These are phyloP conservation scores for Phenganax subtilis DNA, from an alignment of 92 coral and sea anemone species.

Conservation along the genomic window DNA sequence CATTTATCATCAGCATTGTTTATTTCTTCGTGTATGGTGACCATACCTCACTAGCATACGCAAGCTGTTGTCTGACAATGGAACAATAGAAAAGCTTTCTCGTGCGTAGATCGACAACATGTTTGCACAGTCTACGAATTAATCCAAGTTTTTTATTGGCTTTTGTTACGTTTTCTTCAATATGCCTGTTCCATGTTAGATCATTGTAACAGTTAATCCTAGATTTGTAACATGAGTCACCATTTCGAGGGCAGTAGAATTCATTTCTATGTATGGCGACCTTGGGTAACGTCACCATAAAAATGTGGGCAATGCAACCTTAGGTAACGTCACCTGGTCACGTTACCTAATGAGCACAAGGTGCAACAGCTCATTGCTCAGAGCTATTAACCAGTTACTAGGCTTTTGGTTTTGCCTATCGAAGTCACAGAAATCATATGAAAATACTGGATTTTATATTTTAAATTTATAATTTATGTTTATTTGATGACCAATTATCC, in stretches of 20 bases:
- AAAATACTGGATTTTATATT: no score
- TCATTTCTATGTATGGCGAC: neutral
- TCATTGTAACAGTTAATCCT: constrained; percentile 48
- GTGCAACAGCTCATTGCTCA: no score
- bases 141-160: constrained; percentile 40
- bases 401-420: no score
- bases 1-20: constrained; percentile 37
- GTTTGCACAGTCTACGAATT: constrained; percentile 34
- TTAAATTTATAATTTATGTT: no score
- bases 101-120: constrained; percentile 35
- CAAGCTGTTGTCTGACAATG: constrained; percentile 49
- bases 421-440: no score
- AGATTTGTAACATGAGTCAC: constrained; percentile 37
- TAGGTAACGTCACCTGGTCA: no score
- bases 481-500: no score
- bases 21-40: constrained; percentile 40
- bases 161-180: constrained; percentile 24
- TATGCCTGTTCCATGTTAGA: constrained; percentile 30
- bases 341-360: no score
- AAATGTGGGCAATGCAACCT: no score
- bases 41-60: constrained; percentile 31
- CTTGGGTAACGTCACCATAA: no score
- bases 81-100: constrained; percentile 42
- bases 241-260: neutral
- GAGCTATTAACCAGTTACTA: no score